These are phyloP conservation scores for Gasterosteus nipponicus DNA, from an alignment of 2,113 vertebrate genomes.

Conservation along the genomic window DNA sequence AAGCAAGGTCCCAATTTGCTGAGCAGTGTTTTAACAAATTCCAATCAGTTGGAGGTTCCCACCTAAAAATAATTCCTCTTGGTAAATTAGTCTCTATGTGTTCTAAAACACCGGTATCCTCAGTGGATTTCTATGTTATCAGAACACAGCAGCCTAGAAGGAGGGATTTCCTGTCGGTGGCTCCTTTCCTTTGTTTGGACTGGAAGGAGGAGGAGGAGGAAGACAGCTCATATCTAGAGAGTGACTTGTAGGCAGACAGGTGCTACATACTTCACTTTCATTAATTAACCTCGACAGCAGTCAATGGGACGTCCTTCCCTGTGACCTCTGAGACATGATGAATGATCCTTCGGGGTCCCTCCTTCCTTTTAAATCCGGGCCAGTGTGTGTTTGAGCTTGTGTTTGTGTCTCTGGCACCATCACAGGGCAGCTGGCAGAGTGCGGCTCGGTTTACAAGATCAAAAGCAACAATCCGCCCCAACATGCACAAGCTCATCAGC, in stretches of 20 bases:
- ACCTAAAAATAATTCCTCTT: conserved; percentile 24
- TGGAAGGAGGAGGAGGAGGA: conserved; percentile 35
- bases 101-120: conserved; percentile 39
- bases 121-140: conserved; percentile 62
- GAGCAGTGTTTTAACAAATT: conserved; percentile 46
- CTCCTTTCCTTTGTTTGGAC: conserved; percentile 71
- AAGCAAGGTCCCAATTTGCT: conserved; percentile 48
- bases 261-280: conserved; percentile 76
- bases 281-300: conserved; percentile 78
- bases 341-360: conserved; percentile 61
- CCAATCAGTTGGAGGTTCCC: conserved; percentile 2
- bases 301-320: conserved; percentile 42
- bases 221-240: conserved; percentile 46
- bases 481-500: conserved; percentile 46
- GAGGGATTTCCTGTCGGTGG: conserved; percentile 66
- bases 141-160: conserved; percentile 44
- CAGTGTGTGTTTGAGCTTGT: conserved; percentile 41
- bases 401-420: conserved; percentile 45
- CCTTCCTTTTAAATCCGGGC: conserved; percentile 71
- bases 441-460: conserved; percentile 74
- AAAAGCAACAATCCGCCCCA: conserved; percentile 65
- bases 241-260: conserved; percentile 64
- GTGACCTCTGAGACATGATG: conserved; percentile 76
- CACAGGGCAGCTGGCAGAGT: conserved; percentile 66
- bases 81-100: conserved; percentile 8